Conservation (phyloP, 2,797 vertebrate genomes). For the Acanthurus tractus region DNA sequence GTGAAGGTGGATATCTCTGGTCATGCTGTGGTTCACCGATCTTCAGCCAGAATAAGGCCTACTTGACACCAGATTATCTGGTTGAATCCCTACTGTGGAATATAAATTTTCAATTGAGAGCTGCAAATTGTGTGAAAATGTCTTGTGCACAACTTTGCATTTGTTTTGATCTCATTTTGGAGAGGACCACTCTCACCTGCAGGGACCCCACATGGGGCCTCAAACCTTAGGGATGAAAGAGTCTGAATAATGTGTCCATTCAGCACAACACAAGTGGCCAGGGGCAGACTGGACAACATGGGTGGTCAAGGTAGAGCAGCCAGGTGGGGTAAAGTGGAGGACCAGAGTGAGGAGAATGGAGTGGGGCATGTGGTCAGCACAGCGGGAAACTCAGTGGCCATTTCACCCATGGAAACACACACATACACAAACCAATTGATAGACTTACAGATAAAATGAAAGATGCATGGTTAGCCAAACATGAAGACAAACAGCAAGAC, state of each 20-base stretch:
- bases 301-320: constrained; percentile 74
- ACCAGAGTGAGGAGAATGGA: constrained; percentile 45
- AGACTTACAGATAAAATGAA: constrained; percentile 64
- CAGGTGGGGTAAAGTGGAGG: constrained; percentile 58
- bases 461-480: constrained; percentile 71
- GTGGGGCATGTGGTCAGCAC: constrained; percentile 71
- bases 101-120: neutral
- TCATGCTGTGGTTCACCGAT: constrained; percentile 5
- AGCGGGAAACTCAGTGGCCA: constrained; percentile 73
- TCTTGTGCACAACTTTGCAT: constrained; percentile 6
- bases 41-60: neutral
- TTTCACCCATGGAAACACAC: constrained; percentile 81
- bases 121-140: neutral
- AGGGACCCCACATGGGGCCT: constrained; percentile 31
- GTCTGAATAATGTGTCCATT: constrained; percentile 54
- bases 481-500: constrained; percentile 65
- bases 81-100: neutral
- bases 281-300: constrained; percentile 67
- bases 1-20: neutral
- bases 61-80: neutral
- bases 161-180: constrained; percentile 33
- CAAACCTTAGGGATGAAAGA: constrained; percentile 18
- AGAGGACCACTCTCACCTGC: constrained; percentile 38
- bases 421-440: constrained; percentile 58
- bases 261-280: constrained; percentile 48